Evolutionary conservation across 1,140 invertebrate species (phyloP), one percentile per base, ranked within the genome.

Genomic region (Megathymus violae): DNA sequence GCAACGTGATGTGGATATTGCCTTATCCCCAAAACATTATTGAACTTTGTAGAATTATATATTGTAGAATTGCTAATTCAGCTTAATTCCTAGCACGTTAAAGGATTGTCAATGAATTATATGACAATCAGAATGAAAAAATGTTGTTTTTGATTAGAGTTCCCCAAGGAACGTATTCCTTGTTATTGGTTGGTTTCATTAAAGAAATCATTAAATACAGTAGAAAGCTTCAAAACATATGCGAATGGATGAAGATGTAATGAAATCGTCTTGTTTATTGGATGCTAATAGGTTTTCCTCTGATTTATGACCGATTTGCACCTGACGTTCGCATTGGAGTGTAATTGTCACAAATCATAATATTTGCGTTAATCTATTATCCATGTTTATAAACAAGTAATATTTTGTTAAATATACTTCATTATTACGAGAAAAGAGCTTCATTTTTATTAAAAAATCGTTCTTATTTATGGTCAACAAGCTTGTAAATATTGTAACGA

Each of bases 331-430:
- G 59, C 64, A 64, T 74, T 71, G 68, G 67, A 74, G 56, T 68
- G 66, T 78, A 76, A 78, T 76, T 76, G 71, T 71, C 56, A 68
- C 78, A 80, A 78, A 76, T 80, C 74, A 74, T 74, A 74, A 69
- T 73, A 66, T 74, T 72, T 72, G 63, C 64, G 69, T 68, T 72
- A 66, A 69, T 74, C 77, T 69, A 74, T 69, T 67, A 51, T 69
- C 67, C 68, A 67, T 62, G 64, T 71, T 68, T 64, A 59, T 54
- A 54, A 31, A 51, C 62, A 77, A 64, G 69, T 78, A 72, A 75
- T 79, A 77, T 75, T 71, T 71, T 69, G 67, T 71, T 75, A 74
- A 76, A 71, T 71, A 48, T 52, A 67, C 69, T 73, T 69, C 50
- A 69, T 68, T 46, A n/a, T n/a, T n/a, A n/a, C n/a, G n/a, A 46